phyloP scores from a whole-genome alignment of 2,888 invertebrate species.

The Idaea dimidiata region DNA sequence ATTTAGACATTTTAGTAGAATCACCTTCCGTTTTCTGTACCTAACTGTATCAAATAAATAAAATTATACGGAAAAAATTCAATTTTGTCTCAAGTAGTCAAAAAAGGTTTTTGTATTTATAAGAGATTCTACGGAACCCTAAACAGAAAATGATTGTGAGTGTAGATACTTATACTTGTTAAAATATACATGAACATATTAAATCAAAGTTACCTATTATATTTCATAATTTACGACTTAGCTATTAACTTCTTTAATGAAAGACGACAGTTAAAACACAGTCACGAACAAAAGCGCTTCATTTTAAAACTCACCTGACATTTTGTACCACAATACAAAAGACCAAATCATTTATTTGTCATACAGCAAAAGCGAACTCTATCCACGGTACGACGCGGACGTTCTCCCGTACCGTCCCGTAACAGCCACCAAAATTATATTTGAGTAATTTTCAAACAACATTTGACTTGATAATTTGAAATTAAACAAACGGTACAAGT shows the following conservation, averaged over 20 bases:
- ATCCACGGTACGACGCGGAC: not conserved
- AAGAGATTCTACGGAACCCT: too few species aligned
- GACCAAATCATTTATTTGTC: constrained; percentile 24
- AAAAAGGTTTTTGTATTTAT: too few species aligned
- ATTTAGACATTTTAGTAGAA: too few species aligned
- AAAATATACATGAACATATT: not conserved
- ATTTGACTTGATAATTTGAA: constrained; percentile 40
- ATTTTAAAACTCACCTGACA: not conserved
- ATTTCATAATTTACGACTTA: not conserved
- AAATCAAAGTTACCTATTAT: not conserved
- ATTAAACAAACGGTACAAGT: constrained; percentile 14
- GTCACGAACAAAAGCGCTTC: not conserved
- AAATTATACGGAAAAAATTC: too few species aligned
- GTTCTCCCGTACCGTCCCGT: constrained; percentile 48
- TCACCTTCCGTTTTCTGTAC: too few species aligned
- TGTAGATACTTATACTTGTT: too few species aligned
- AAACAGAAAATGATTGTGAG: too few species aligned
- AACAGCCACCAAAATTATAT: constrained; percentile 54
- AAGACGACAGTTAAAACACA: constrained; percentile 8
- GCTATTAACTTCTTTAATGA: not conserved
- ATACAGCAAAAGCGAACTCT: constrained; percentile 1
- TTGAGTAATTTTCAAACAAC: constrained; percentile 32
- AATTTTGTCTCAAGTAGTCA: too few species aligned
- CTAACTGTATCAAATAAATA: too few species aligned
- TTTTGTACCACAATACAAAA: not conserved